Base-by-base conservation (phyloP, 2,888 invertebrate species). In the Tipula helvola region DNA sequence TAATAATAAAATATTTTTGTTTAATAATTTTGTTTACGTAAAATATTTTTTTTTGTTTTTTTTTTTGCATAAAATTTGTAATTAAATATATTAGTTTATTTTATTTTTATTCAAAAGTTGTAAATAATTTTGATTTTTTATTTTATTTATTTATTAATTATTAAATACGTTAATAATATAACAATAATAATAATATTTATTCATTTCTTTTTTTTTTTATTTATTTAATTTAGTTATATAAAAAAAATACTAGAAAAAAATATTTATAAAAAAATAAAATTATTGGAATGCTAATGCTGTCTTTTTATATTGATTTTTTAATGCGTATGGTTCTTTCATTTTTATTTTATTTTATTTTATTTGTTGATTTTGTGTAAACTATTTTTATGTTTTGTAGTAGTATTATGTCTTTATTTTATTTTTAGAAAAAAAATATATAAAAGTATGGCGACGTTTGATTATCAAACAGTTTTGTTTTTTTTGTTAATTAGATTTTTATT, bases 1-100 rank as follows among this genome's bases (percentile, higher is more conserved):
- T 90, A 90, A 90, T 90, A 90, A 90, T 90, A 90, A 90, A 90
- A 89, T 90, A 90, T 90, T 90, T 90, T 90, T 90, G 90, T 90
- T 84, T 84, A 36, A 84, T 84, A 39, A 36, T 84, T 84, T 41
- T 84, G 36, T 41, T 39, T 84, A 84, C 41, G 84, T 84, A 84
- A 84, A 83, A 86, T 83, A 39, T 84, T 87, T 89, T 89, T 88
- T 88, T 7, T 39, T 39, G 1, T 39, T 28, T 28, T 28, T 86
- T 86, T 8, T 87, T 88, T 88, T 87, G 87, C 87, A 88, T 57
- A 86, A 52, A 86, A 87, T 87, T 87, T 86, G 28, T 87, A 87
- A 41, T 86, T 86, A 84, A 83, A 87, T 86, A 52, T 87, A 83
- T 87, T 87, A 71, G 71, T 71, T 28, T 71, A 71, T 71, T 71